Conservation (phyloP, 2,888 invertebrate species). For the Lasiommata megera region DNA sequence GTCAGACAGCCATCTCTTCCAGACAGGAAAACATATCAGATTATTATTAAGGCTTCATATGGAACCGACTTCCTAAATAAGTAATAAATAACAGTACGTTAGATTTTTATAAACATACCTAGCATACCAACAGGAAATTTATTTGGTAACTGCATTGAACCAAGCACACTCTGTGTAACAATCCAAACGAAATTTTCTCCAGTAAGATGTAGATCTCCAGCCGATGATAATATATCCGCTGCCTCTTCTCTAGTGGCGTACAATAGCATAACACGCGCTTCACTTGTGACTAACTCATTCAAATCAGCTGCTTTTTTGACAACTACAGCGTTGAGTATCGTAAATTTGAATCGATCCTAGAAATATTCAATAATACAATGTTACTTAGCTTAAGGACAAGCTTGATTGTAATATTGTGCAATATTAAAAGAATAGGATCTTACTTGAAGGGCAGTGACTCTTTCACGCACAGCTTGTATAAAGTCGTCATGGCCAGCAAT, state of each 20-base stretch:
- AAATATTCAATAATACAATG: not conserved
- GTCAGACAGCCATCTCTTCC: too few relatives aligned
- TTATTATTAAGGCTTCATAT: too few relatives aligned
- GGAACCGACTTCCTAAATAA: too few relatives aligned
- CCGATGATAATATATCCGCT: conserved; percentile 88
- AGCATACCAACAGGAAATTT: conserved; percentile 96
- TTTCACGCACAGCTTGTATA: conserved; percentile 94
- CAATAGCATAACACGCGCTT: conserved; percentile 95
- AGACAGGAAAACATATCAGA: too few relatives aligned
- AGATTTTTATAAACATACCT: conserved; percentile 78
- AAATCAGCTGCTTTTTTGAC: conserved; percentile 89
- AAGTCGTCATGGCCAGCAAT: conserved; percentile 98
- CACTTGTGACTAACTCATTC: conserved; percentile 91
- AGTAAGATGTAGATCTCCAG: conserved; percentile 88
- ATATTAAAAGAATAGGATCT: conserved; percentile 30
- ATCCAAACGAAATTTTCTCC: conserved; percentile 98
- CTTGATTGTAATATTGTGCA: not conserved
- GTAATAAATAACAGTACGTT: not conserved
- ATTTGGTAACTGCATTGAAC: conserved; percentile 84
- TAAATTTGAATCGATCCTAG: conserved; percentile 84
- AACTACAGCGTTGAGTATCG: conserved; percentile 91
- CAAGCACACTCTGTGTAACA: conserved; percentile 96
- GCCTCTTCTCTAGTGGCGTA: conserved; percentile 95
- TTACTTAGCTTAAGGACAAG: not conserved
- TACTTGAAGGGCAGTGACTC: conserved; percentile 91